phyloP scores from a whole-genome alignment of 2,888 invertebrate genomes.

The Lithophane semibrunnea region DNA sequence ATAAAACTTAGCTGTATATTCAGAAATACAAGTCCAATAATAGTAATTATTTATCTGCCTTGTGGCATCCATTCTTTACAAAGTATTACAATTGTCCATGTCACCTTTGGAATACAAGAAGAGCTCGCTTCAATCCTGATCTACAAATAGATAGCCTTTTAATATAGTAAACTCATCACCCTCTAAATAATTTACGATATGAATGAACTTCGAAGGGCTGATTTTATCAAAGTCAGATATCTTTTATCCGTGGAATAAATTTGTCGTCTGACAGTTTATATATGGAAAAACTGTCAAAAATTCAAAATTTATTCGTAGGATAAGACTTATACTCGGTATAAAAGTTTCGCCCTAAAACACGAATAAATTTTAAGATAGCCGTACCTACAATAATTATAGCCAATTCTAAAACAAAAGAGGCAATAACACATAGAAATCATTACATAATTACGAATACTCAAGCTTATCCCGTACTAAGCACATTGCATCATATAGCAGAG shows the following conservation, averaged over 20 bases:
- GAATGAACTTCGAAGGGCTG: no score
- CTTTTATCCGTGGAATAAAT: no score
- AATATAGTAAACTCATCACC: not conserved
- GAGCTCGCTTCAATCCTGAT: not conserved
- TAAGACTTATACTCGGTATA: no score
- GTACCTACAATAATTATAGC: not conserved
- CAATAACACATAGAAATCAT: constrained; percentile 15
- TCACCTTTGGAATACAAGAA: not conserved
- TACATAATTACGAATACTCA: constrained; percentile 19
- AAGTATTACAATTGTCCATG: not conserved
- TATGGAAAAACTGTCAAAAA: no score
- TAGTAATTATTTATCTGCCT: not conserved
- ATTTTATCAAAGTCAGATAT: no score
- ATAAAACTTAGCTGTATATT: not conserved
- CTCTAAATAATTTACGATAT: not conserved
- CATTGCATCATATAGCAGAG: constrained; percentile 35
- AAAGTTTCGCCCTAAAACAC: no score
- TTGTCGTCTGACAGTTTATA: no score
- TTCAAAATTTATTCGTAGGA: no score
- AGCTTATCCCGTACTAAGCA: constrained; percentile 21
- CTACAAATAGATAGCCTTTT: not conserved
- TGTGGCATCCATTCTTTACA: not conserved
- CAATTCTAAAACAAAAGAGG: constrained; percentile 5
- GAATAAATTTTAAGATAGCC: not conserved
- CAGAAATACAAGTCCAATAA: no score